These are phyloP conservation scores for Bellardia bayeri DNA, from an alignment of 2,888 invertebrate species.

Conservation along the genomic window DNA sequence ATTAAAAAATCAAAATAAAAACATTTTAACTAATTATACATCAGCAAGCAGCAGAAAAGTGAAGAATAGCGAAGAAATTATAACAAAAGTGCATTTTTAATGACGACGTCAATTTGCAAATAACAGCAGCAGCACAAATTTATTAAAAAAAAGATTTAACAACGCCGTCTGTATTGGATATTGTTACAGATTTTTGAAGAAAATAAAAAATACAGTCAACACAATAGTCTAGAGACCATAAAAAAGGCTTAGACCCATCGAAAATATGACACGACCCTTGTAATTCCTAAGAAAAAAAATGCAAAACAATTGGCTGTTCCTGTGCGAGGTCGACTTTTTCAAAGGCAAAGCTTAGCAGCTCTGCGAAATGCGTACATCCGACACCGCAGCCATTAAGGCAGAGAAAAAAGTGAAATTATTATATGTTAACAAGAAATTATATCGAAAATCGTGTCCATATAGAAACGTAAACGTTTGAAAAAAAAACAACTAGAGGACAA, in stretches of 20 bases:
- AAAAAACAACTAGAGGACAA: background rate
- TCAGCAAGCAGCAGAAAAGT: background rate
- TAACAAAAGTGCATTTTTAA: conserved; percentile 25
- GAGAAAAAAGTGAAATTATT: conserved; percentile 68
- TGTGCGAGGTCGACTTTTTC: conserved; percentile 38
- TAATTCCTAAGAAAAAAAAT: background rate
- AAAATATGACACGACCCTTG: background rate
- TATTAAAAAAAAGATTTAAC: conserved; percentile 24
- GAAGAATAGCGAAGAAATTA: background rate
- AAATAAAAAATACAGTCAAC: conserved; percentile 4
- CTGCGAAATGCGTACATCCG: conserved; percentile 65
- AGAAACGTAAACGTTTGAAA: conserved; percentile 4
- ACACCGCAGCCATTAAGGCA: conserved; percentile 62
- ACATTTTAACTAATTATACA: background rate
- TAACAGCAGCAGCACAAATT: conserved; percentile 38
- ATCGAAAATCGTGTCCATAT: conserved; percentile 49
- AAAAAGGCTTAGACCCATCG: background rate
- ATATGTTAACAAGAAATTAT: conserved; percentile 35
- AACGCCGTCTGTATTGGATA: conserved; percentile 49
- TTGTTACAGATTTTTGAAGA: conserved; percentile 42
- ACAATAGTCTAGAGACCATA: background rate
- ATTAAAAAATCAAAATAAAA: conserved; percentile 42
- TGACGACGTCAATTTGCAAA: conserved; percentile 51
- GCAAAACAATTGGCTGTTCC: conserved; percentile 8
- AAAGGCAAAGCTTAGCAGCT: conserved; percentile 59